A percentile compares a stretch with the other conserved stretches of the same genome.
Conservation (phyloP, 2,113 vertebrate genomes). For the Hippocampus barbouri region DNA sequence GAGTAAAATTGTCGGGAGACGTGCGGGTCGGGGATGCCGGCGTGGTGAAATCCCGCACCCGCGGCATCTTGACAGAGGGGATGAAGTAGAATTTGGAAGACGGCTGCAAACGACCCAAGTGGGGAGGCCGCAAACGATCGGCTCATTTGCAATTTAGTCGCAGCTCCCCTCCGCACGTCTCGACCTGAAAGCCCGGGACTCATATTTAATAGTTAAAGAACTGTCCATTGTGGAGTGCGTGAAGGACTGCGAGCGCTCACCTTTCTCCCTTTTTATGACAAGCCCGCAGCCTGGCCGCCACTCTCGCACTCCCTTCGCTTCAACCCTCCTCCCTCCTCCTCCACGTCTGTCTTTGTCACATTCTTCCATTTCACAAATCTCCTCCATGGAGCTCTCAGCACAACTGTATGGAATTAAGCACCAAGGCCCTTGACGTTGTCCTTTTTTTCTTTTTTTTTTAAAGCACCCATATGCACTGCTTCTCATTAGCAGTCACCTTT, state of each 20-base stretch:
- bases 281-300: conserved; percentile 30
- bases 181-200: conserved; percentile 26
- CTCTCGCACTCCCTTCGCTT: conserved; percentile 22
- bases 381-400: conserved; percentile 42
- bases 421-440: conserved; percentile 51
- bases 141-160: conserved; percentile 62
- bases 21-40: conserved; percentile 37
- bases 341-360: conserved; percentile 38
- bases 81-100: conserved; percentile 38
- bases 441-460: conserved; percentile 8
- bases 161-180: conserved; percentile 23
- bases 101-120: conserved; percentile 38
- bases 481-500: conserved; percentile 70
- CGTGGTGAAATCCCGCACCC: conserved; percentile 54
- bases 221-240: conserved; percentile 25
- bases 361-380: conserved; percentile 49
- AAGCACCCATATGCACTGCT: conserved; percentile 1
- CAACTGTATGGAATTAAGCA: conserved; percentile 43
- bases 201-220: conserved; percentile 38
- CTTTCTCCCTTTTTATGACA: conserved; percentile 42
- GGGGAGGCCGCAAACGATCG: conserved; percentile 42
- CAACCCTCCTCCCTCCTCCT: conserved; percentile 13
- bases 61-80: conserved; percentile 41
- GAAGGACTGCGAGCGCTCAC: conserved; percentile 30
- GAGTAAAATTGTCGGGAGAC: conserved; percentile 24